Conservation (phyloP, 2,888 invertebrate species). For the Nomada fucata region DNA sequence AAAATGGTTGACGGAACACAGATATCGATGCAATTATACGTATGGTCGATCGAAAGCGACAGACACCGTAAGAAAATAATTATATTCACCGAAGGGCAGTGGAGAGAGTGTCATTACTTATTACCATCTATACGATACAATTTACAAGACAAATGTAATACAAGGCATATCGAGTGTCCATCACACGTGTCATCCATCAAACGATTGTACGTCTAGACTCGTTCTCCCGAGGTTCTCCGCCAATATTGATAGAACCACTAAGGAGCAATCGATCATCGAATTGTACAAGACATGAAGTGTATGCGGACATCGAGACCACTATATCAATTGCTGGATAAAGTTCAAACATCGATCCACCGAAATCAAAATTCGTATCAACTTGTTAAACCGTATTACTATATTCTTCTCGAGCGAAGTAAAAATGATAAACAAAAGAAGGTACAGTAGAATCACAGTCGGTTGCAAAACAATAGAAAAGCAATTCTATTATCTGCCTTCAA, state of each 20-base stretch:
- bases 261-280: constrained; percentile 25
- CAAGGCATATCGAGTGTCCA: constrained; percentile 34
- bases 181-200: constrained; percentile 38
- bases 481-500: neutral
- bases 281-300: neutral
- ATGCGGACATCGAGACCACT: neutral
- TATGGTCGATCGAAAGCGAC: neutral
- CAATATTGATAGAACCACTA: constrained; percentile 17
- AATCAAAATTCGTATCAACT: neutral
- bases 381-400: neutral
- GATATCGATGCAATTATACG: too few relatives aligned
- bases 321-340: neutral
- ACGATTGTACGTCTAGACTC: constrained; percentile 18
- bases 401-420: neutral
- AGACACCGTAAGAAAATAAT: neutral
- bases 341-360: neutral
- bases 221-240: constrained; percentile 4
- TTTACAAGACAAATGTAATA: constrained; percentile 32
- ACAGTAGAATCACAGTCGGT: neutral
- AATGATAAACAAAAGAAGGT: neutral
- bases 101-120: neutral
- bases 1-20: too few relatives aligned
- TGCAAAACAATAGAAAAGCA: neutral
- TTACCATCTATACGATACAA: neutral
- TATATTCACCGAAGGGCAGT: neutral